Percentiles rank a stretch among this genome's conserved stretches.
Conservation (phyloP, 2,888 invertebrate species). For the Tetranychus truncatus region DNA sequence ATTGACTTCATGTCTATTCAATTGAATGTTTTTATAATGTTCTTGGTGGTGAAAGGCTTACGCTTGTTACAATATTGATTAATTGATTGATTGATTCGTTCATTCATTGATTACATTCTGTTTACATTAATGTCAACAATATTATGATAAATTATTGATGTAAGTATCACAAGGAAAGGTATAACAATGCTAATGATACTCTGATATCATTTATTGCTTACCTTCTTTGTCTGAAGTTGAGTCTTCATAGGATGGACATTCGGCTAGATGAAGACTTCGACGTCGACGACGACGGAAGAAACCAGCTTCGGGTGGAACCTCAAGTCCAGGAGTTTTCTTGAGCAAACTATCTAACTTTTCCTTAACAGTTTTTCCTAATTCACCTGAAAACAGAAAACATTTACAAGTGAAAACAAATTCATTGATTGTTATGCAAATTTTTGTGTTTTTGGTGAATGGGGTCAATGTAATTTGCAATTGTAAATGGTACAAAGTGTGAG, state of each 20-base stretch:
- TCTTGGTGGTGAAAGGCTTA: too few relatives aligned
- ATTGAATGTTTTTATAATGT: not conserved
- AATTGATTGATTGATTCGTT: not conserved
- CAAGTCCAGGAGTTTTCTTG: conserved; percentile 4
- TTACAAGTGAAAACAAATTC: too few relatives aligned
- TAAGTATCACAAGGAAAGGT: not conserved
- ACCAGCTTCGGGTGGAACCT: not conserved
- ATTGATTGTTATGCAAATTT: not conserved
- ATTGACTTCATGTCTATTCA: not conserved
- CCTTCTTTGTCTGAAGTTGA: not conserved
- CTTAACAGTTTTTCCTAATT: not conserved
- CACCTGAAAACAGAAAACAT: not conserved
- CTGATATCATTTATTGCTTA: not conserved
- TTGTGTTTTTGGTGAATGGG: not conserved
- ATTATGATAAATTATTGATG: not conserved
- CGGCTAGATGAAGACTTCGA: not conserved
- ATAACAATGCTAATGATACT: not conserved
- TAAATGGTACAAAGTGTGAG: not conserved
- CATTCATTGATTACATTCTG: not conserved
- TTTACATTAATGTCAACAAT: not conserved
- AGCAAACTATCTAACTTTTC: not conserved
- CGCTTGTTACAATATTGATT: too few relatives aligned
- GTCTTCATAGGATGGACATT: conserved; percentile 6
- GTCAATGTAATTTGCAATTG: not conserved
- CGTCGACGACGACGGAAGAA: not conserved